These are phyloP conservation scores for Tachina grossa DNA, from an alignment of 2,888 invertebrate species.

Conservation along the genomic window DNA sequence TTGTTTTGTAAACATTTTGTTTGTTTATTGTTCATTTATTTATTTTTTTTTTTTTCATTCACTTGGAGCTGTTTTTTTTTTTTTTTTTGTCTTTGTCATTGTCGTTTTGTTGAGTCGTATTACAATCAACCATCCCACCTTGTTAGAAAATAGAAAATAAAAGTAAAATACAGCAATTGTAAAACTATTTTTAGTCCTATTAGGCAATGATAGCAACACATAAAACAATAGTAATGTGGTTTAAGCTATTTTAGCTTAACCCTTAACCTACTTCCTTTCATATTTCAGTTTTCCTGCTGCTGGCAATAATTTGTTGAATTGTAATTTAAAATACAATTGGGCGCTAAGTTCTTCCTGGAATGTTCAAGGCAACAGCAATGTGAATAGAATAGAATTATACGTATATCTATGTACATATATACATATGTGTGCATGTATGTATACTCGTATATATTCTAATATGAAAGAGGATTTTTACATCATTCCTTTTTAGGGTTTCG, in stretches of 20 bases:
- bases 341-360: constrained; percentile 21
- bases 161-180: constrained; percentile 15
- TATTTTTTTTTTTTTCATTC: background rate
- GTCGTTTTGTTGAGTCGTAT: constrained; percentile 1
- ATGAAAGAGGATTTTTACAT: too few species aligned
- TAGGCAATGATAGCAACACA: constrained; percentile 40
- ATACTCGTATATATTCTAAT: too few species aligned
- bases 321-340: constrained; percentile 39
- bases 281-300: background rate
- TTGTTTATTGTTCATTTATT: background rate
- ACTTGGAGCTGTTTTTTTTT: constrained; percentile 10
- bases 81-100: constrained; percentile 30
- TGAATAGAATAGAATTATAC: background rate
- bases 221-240: constrained; percentile 15
- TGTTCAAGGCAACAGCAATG: background rate
- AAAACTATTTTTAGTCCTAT: constrained; percentile 43
- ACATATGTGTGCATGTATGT: too few species aligned
- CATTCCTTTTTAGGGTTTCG: too few species aligned
- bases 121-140: constrained; percentile 21
- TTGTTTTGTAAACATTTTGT: constrained; percentile 38
- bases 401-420: background rate
- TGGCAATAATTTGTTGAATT: constrained; percentile 38
- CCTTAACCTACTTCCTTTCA: constrained; percentile 15
- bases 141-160: background rate
- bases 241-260: constrained; percentile 23